Base-by-base conservation (phyloP, 2,797 vertebrate genomes). In the Alosa sapidissima region DNA sequence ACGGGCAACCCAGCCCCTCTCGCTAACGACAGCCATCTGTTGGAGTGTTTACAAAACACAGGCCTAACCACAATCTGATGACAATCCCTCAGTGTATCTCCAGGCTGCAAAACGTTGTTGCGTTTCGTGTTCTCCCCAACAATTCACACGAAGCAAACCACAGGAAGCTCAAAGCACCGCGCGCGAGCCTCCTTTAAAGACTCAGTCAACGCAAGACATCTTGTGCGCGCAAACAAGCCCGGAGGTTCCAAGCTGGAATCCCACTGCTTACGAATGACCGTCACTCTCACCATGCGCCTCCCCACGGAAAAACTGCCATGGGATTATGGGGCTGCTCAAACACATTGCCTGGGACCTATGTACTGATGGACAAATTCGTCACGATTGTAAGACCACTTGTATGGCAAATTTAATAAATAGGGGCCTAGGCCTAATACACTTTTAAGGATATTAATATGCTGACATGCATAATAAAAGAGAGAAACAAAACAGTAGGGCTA, bases 191-290 rank as follows among this genome's bases (percentile, higher is more conserved):
- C 13, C 33, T 36, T 41, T 28, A 36, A 41, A 72, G 65, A 41
- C 65, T 10, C 11, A 10, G 11, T 72, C 13, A 92, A 92, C 88
- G 84, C 85, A 81, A 41, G 86, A 84, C 83, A 90, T 87, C 88
- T 55, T 85, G 84, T 55, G 84, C 13, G 55, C 41, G 13, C 2
- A 47, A 81, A 85, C 84, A 60, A 13, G 55, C 82, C 8, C 87
- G 68, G 86, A 88, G 82, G 68, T 55, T 51, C 45, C n/a, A 72
- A 19, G 58, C 54, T 86, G 75, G 58, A 55, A 55, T 81, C 28
- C 24, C 81, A 21, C 48, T 81, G 45, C n/a, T 83, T 54, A n/a
- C 52, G 41, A 55, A 81, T 81, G 68, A 81, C 51, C 11, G 36
- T 78, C 68, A 72, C 24, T 51, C 33, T 72, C 65, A 16, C 3